Evolutionary conservation across 2,113 vertebrate species (phyloP), one percentile per base, ranked within the genome.

Genomic region (Leptosomus discolor): DNA sequence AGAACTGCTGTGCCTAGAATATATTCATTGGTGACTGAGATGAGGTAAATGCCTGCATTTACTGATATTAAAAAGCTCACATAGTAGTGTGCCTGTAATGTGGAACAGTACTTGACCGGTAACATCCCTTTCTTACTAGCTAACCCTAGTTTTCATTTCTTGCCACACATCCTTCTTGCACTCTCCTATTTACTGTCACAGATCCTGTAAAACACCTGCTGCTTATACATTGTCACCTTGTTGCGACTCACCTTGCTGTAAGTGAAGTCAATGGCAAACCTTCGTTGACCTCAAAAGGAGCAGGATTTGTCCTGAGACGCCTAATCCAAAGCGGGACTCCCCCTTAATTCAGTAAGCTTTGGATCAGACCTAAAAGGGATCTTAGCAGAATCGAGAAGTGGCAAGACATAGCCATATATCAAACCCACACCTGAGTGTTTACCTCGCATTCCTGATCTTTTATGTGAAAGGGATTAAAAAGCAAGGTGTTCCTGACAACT

Each of bases 281-380:
- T 43, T 76, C 8, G 4, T 6, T 51, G 81, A 95, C 75, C 58
- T 88, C 20, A 0, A 80, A 92, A 95, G 71, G 36, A 41, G 9
- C 43, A 81, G 86, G 79, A 86, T 92, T 95, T 94, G 63, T 45
- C 68, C 91, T 68, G 41, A 88, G 50, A 78, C 67, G 46, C 50
- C 53, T 83, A 93, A 88, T 84, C 82, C 88, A 86, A 93, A 93
- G 78, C 1, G 15, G 51, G 75, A 91, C 79, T 90, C 63, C 71
- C 48, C 43, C 60, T 93, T 90, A 92, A 82, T 84, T 96, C 85
- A 90, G 46, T 94, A 70, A 83, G 58, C 85, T 88, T 90, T 88
- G 85, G 82, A 90, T 84, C 58, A 95, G 94, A 93, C 54, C 78
- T 85, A 50, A n/a, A 70, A 88, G 78, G 16, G 63, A 34, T 86